Base-by-base conservation (phyloP, 2,113 vertebrate genomes). In the Paralichthys olivaceus region DNA sequence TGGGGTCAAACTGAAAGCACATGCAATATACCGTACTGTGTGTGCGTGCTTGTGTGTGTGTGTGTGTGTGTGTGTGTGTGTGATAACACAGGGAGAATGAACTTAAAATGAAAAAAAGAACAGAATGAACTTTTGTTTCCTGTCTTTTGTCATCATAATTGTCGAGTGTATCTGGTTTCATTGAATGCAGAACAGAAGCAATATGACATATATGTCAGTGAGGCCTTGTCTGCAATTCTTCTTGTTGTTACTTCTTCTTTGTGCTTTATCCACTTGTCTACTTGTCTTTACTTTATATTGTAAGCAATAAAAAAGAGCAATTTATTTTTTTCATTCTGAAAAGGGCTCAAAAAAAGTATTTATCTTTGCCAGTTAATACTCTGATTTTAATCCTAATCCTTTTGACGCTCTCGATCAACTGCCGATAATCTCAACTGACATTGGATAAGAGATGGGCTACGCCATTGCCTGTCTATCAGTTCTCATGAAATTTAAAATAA, bases 1-100 rank as follows among this genome's bases (percentile, higher is more conserved):
- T 64, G 20, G 4, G 65, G 70, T 62, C 54, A 45, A 29, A 71
- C 54, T 37, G 26, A 56, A 81, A 47, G 22, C 29, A 47, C 14
- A 58, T 17, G 47, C 55, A 49, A 26, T 14, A 62, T 20, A 25
- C 15, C 45, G 32, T 13, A 28, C 6, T 49, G 6, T 4, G n/a
- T 28, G n/a, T 17, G 55, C 20, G 57, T 59, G 26, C 19, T 1
- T 32, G 28, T n/a, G 28, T 5, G 25, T 19, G n/a, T 17, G 55
- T 32, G 57, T 34, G 28, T 20, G 4, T 34, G 28, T n/a, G 28
- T 5, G 25, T 28, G 57, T 34, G 28, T 29, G 4, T n/a, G 28
- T n/a, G 29, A 22, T 56, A 25, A 56, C 22, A 45, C n/a, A 58
- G 17, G 34, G 22, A 69, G 23, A 53, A 5, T 45, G 29, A 2